Percentiles rank a stretch among this genome's conserved stretches.
phyloP scores from a whole-genome alignment of 2,797 vertebrate species.

The Catamblyrhynchus diadema region DNA sequence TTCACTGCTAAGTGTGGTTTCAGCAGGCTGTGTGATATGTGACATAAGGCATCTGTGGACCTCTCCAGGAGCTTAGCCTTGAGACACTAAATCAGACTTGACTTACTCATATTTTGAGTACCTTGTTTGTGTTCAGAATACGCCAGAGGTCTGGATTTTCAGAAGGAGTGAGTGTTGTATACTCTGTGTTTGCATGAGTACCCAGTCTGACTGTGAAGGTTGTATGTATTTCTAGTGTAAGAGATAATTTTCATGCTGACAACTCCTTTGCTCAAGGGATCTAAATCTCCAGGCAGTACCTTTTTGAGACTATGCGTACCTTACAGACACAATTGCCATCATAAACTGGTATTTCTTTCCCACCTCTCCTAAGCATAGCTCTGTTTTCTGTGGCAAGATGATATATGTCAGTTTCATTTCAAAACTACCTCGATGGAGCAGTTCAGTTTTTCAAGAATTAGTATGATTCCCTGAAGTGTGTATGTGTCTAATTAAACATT shows the following conservation, averaged over 20 bases:
- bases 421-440: neutral
- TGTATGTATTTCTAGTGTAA: neutral
- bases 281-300: neutral
- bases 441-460: neutral
- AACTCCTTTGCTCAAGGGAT: neutral
- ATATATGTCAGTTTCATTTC: neutral
- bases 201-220: neutral
- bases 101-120: neutral
- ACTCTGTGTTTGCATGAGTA: neutral
- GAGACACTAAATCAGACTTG: neutral
- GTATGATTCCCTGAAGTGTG: neutral
- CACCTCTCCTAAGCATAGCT: neutral
- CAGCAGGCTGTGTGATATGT: neutral
- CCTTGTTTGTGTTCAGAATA: neutral
- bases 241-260: neutral
- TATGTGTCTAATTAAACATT: neutral
- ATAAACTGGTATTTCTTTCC: neutral
- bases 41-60: neutral
- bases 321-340: neutral
- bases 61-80: neutral
- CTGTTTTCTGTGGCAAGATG: neutral
- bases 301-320: neutral
- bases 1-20: neutral
- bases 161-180: neutral
- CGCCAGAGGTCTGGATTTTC: neutral